A percentile compares a stretch with the other conserved stretches of the same genome.
Conservation (phyloP, 2,888 invertebrate species). For the Diogma glabrata region DNA sequence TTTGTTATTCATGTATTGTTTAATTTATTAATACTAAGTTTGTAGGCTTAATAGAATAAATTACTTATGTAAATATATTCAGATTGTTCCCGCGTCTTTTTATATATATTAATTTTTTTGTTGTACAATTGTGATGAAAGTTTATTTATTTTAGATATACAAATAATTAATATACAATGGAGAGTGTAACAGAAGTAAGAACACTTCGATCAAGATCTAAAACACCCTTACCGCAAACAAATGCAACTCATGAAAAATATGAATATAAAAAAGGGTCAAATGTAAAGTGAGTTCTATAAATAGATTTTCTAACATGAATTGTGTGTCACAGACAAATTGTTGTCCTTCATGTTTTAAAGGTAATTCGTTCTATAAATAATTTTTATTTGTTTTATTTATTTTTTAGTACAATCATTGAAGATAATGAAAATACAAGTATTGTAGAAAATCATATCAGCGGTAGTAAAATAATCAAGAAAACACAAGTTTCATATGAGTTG, state of each 20-base stretch:
- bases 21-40: too few relatives aligned
- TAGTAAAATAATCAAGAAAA: not conserved
- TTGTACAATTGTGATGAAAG: too few relatives aligned
- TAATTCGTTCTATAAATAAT: too few relatives aligned
- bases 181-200: too few relatives aligned
- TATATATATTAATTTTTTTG: too few relatives aligned
- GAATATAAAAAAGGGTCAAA: constrained; percentile 12
- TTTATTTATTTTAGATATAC: too few relatives aligned
- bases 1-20: too few relatives aligned
- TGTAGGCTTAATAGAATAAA: too few relatives aligned
- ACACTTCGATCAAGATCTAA: constrained; percentile 50
- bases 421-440: not conserved
- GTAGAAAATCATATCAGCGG: not conserved
- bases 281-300: constrained; percentile 14
- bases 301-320: not conserved
- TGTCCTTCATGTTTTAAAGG: constrained; percentile 4
- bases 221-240: constrained; percentile 51
- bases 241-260: constrained; percentile 46
- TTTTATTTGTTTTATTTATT: not conserved
- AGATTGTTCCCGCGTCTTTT: too few relatives aligned
- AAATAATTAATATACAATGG: too few relatives aligned
- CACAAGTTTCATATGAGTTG: not conserved
- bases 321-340: not conserved
- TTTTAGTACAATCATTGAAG: constrained; percentile 11
- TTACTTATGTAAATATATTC: too few relatives aligned